Conservation (phyloP, 1,140 invertebrate genomes). For the Acromyrmex echinatior region DNA sequence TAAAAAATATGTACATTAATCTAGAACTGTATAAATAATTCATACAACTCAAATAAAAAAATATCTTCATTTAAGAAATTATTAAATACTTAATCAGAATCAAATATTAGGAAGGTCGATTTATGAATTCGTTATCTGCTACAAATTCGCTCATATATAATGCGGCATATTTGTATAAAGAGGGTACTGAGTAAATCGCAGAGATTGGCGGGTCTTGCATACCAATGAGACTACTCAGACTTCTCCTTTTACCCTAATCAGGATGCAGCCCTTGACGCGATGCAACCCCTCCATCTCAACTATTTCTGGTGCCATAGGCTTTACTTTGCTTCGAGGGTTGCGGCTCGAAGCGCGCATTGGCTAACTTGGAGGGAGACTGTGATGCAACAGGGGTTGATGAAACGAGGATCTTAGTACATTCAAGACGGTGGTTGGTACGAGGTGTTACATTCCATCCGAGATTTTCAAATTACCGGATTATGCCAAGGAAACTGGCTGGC, state of each 20-base stretch:
- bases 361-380: neutral
- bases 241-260: constrained; percentile 54
- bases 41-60: neutral
- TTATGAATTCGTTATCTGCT: neutral
- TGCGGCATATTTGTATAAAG: constrained; percentile 53
- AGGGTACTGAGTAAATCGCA: constrained; percentile 35
- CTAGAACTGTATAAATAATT: neutral
- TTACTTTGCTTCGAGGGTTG: constrained; percentile 44
- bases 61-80: neutral
- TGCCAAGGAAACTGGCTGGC: constrained; percentile 79
- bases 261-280: constrained; percentile 55
- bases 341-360: constrained; percentile 37
- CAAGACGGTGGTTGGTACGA: constrained; percentile 50
- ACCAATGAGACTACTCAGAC: constrained; percentile 49
- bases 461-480: constrained; percentile 84
- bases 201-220: constrained; percentile 19
- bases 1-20: neutral
- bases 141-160: constrained; percentile 27
- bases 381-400: constrained; percentile 45
- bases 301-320: constrained; percentile 18
- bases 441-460: constrained; percentile 76
- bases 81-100: neutral
- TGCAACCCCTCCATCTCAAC: constrained; percentile 20
- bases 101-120: neutral
- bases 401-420: constrained; percentile 40